phyloP scores from a whole-genome alignment of 2,797 vertebrate species.

The Amazonetta brasiliensis region DNA sequence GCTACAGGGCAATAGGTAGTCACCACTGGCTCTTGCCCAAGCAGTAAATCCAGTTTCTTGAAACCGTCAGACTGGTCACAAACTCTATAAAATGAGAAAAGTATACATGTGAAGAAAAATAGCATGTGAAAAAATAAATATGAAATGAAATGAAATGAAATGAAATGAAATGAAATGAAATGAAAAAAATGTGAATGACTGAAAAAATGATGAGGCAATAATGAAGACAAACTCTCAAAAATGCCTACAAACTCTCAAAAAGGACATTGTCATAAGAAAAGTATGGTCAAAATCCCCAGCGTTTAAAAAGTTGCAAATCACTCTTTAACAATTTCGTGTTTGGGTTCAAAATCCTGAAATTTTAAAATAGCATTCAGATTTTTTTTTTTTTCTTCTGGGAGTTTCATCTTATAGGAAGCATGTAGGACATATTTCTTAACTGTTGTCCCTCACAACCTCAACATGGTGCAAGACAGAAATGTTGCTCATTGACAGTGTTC shows the following conservation, averaged over 20 bases:
- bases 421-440: not conserved
- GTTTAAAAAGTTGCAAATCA: not conserved
- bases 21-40: not conserved
- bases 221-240: not conserved
- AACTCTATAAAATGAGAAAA: not conserved
- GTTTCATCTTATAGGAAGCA: not conserved
- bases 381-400: not conserved
- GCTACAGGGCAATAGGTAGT: not conserved
- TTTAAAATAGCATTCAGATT: not conserved
- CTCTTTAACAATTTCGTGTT: not conserved
- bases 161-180: not conserved
- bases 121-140: not conserved
- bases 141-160: fast-evolving
- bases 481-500: not conserved
- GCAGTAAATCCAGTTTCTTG: not conserved
- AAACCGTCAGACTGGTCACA: not conserved
- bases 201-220: not conserved
- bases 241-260: not conserved
- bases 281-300: not conserved
- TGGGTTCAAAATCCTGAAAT: not conserved
- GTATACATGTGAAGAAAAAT: not conserved
- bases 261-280: fast-evolving
- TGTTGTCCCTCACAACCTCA: not conserved
- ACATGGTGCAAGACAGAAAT: not conserved
- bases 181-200: not conserved